Conservation (phyloP, 2,797 vertebrate species). For the Hydrophis major region DNA sequence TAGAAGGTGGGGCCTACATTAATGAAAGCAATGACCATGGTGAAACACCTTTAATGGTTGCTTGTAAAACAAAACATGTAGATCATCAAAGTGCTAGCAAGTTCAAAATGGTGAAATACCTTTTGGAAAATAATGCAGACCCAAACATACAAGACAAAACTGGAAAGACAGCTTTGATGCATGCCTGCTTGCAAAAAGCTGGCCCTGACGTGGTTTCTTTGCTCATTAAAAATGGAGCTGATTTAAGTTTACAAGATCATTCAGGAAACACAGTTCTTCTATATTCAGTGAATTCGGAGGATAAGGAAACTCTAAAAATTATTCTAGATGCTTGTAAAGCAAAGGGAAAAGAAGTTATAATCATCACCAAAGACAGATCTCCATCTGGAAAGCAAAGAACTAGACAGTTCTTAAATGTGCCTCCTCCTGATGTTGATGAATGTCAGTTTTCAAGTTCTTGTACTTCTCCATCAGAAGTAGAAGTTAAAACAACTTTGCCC, state of each 20-base stretch:
- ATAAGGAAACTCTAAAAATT: slow-evolving; percentile 80
- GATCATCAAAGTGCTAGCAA: slow-evolving; percentile 85
- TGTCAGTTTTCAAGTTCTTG: slow-evolving; percentile 60
- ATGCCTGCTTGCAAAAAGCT: slow-evolving; percentile 82
- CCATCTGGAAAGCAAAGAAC: slow-evolving; percentile 79
- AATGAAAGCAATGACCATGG: slow-evolving; percentile 90
- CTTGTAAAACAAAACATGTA: slow-evolving; percentile 80
- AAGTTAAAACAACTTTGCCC: slow-evolving; percentile 68
- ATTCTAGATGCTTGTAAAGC: slow-evolving; percentile 80
- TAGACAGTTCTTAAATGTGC: slow-evolving; percentile 84
- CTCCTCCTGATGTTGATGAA: slow-evolving; percentile 76
- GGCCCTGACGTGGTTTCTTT: slow-evolving; percentile 81
- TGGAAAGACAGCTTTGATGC: slow-evolving; percentile 88
- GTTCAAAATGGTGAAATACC: slow-evolving; percentile 86
- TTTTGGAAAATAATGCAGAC: slow-evolving; percentile 89
- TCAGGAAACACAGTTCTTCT: slow-evolving; percentile 82
- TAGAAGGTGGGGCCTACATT: slow-evolving; percentile 90
- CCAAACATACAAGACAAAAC: slow-evolving; percentile 93
- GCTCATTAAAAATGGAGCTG: slow-evolving; percentile 80
- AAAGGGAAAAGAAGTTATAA: slow-evolving; percentile 89
- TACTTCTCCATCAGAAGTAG: slow-evolving; percentile 73
- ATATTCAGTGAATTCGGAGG: slow-evolving; percentile 80
- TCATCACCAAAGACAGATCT: slow-evolving; percentile 84
- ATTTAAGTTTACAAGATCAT: slow-evolving; percentile 86
- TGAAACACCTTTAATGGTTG: slow-evolving; percentile 89